These are phyloP conservation scores for Lamellibrachia columna DNA, from an alignment of 2,888 invertebrate species.

Conservation along the genomic window DNA sequence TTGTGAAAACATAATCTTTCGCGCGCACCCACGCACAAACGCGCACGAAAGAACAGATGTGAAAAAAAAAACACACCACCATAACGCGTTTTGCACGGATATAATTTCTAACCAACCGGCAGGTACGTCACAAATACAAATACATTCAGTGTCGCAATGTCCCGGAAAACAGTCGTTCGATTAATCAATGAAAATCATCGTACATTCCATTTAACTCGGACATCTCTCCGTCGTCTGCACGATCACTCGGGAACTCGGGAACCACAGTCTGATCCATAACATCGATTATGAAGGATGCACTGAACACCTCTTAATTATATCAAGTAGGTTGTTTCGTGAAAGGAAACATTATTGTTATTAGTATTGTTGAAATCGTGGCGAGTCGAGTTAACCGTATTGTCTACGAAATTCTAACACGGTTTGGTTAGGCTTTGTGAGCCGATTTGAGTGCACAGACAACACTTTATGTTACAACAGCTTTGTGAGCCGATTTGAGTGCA, in stretches of 20 bases:
- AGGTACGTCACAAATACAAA: too few species aligned
- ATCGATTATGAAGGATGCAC: constrained; percentile 7
- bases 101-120: too few species aligned
- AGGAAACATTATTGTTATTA: not conserved
- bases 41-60: too few species aligned
- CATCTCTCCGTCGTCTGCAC: not conserved
- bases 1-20: too few species aligned
- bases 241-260: not conserved
- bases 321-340: not conserved
- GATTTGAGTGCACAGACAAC: not conserved
- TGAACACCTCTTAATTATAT: not conserved
- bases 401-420: not conserved
- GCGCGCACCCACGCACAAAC: too few species aligned
- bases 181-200: too few species aligned
- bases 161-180: too few species aligned
- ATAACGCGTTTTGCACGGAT: too few species aligned
- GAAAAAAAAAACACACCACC: too few species aligned
- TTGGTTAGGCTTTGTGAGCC: not conserved
- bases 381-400: not conserved
- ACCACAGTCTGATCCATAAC: not conserved
- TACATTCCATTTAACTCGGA: too few species aligned
- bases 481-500: not conserved
- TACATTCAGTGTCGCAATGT: too few species aligned
- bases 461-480: not conserved
- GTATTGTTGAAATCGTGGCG: not conserved